phyloP scores from a whole-genome alignment of 1,140 invertebrate genomes.

The Calephelis nemesis region DNA sequence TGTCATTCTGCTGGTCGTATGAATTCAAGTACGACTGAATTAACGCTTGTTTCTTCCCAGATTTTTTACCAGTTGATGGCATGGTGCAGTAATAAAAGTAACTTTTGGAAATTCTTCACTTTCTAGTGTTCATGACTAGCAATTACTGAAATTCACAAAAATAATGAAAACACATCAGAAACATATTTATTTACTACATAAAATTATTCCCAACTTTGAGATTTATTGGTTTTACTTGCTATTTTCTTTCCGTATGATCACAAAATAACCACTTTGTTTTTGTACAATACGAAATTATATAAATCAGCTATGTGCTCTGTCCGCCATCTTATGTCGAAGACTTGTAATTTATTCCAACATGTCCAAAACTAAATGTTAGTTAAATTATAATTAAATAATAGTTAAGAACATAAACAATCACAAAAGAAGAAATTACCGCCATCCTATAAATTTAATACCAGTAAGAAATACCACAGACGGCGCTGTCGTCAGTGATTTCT shows the following conservation, averaged over 20 bases:
- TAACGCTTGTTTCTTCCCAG: constrained; percentile 33
- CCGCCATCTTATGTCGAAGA: constrained; percentile 42
- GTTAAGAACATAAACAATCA: constrained; percentile 31
- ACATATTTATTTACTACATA: too few relatives aligned
- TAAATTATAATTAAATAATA: constrained; percentile 23
- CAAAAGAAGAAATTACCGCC: constrained; percentile 50
- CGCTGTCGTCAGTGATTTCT: constrained; percentile 51
- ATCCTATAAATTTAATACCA: constrained; percentile 46
- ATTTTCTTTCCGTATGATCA: too few relatives aligned
- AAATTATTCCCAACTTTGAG: too few relatives aligned
- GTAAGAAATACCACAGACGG: constrained; percentile 55
- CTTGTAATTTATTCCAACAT: constrained; percentile 9
- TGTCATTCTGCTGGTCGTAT: constrained; percentile 36
- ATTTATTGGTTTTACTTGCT: too few relatives aligned
- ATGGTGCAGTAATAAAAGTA: constrained; percentile 29
- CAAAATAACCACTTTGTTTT: background rate
- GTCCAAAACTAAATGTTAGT: constrained; percentile 11
- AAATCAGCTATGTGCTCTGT: constrained; percentile 22
- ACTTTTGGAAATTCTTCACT: background rate
- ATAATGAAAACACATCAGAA: background rate
- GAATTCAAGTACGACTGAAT: constrained; percentile 44
- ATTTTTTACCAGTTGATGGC: constrained; percentile 46
- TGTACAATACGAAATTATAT: background rate
- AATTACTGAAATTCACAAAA: background rate
- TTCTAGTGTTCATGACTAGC: constrained; percentile 3